These are phyloP conservation scores for Sterrhoptilus dennistouni DNA, from an alignment of 2,113 vertebrate genomes.

Conservation along the genomic window DNA sequence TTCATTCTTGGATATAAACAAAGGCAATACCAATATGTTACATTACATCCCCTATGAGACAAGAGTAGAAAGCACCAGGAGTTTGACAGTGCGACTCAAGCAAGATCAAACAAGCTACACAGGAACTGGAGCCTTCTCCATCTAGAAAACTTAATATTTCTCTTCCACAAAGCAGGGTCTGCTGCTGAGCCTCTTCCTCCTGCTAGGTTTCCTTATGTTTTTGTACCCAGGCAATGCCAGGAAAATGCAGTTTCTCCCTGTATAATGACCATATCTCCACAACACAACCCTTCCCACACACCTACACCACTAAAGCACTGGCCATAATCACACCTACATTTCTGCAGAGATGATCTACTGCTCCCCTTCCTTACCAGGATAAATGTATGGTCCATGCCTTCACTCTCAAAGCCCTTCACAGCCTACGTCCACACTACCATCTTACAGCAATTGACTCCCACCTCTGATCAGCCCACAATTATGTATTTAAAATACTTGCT, in stretches of 20 bases:
- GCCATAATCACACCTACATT: fast-evolving
- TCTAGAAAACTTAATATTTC: neutral
- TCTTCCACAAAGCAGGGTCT: neutral
- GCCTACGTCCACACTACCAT: neutral
- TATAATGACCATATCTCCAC: neutral
- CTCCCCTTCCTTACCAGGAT: neutral
- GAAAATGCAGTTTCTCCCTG: neutral
- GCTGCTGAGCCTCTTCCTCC: neutral
- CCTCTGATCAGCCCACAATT: neutral
- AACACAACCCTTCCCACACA: neutral
- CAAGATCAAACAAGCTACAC: neutral
- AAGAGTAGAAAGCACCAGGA: neutral
- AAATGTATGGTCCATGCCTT: neutral
- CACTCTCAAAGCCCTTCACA: neutral
- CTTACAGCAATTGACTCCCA: neutral
- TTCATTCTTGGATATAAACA: neutral
- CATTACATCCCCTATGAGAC: neutral
- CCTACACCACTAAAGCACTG: neutral
- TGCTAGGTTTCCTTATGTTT: neutral
- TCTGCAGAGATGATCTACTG: neutral
- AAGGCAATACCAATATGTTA: neutral
- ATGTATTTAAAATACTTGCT: neutral
- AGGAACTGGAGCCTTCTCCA: neutral
- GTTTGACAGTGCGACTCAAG: neutral
- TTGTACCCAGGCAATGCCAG: neutral